Evolutionary conservation across 2,888 invertebrate species (phyloP), one percentile per base, ranked within the genome.

Genomic region (Parascotia fuliginaria): DNA sequence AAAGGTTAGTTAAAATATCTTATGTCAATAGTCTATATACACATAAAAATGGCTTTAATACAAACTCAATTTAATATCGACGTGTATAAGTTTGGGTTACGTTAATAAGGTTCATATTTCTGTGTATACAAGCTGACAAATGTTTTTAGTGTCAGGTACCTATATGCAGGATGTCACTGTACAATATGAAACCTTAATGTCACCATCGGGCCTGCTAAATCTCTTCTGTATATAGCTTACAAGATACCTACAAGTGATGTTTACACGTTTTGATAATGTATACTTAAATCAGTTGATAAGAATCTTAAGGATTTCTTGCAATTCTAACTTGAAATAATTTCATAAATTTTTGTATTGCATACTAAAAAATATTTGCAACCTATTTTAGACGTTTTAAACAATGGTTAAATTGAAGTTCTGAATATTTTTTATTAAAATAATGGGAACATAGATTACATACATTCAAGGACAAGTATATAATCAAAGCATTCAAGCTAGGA

Each of bases 141-240:
- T 24, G 24, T 6, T 1, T 24, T 24, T 7, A 24, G 7, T 24
- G 19, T 19, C 19, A 24, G 19, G 19, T 24, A 24, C 5, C 7
- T 24, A 24, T 33, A 38, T n/a, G 37, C 44, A 55, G 42, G 47
- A 37, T 42, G 7, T 52, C 64, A 65, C 64, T 68, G 65, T 69
- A 68, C 19, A 38, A 65, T 71, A 73, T 40, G 50, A 51, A 48
- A 38, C 14, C 19, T 34, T 12, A 13, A 31, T 9, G 50, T 51
- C 40, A 52, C 71, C 77, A 76, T 75, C 49, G 70, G 80, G 71
- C 62, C 59, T 55, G 79, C 81, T 70, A 75, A 53, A 45, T 50
- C 53, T 77, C 85, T 85, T 85, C 80, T 89, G 89, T 89, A 88
- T 47, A 88, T 85, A 84, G 87, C 87, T 88, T 46, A 61, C 48